Base-by-base conservation (phyloP, 2,888 invertebrate genomes). In the Flabesymbios commensalis region DNA sequence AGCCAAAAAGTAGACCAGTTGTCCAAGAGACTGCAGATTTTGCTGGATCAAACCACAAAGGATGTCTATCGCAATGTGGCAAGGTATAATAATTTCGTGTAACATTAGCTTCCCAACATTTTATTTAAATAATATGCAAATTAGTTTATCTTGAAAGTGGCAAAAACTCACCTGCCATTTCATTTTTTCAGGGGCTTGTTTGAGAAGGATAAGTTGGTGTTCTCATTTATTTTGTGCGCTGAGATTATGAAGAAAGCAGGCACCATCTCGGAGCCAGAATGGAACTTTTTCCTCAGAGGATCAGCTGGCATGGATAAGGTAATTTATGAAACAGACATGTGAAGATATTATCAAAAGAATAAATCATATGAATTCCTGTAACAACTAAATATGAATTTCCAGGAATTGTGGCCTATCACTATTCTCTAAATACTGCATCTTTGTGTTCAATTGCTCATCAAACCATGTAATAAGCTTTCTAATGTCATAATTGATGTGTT, bases 251-350 rank as follows among this genome's bases (percentile, higher is more conserved):
- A 88, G 56, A 86, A 90, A 73, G 87, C 86, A 0, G 86, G 86
- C 0, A 75, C 84, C 0, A 87, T 94, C 14, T 78, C 78, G 0
- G 84, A 86, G 0, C 80, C 83, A 0, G 89, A 93, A 72, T 93
- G 91, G 88, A 88, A 88, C 79, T 94, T 90, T 77, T 85, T 94
- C 57, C 84, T 93, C 0, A 86, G 92, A 41, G 94, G 93, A 1
- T 89, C 78, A 1, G 74, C 78, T 14, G 77, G 75, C 28, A 70
- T 73, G 68, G 77, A 76, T 45, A 72, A 72, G 69, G 76, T 75
- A 31, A 47, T 28, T n/a, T 45, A 45, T 7, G 7, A 45, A 10
- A 22, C 22, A n/a, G 39, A 36, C 39, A 14, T 10, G 10, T 36
- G 39, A 36, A 36, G n/a, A 14, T 14, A 14, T 14, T n/a, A 36